Evolutionary conservation across 1,140 invertebrate genomes (phyloP), one percentile per base, ranked within the genome.

Genomic region (Gryon sp.): DNA sequence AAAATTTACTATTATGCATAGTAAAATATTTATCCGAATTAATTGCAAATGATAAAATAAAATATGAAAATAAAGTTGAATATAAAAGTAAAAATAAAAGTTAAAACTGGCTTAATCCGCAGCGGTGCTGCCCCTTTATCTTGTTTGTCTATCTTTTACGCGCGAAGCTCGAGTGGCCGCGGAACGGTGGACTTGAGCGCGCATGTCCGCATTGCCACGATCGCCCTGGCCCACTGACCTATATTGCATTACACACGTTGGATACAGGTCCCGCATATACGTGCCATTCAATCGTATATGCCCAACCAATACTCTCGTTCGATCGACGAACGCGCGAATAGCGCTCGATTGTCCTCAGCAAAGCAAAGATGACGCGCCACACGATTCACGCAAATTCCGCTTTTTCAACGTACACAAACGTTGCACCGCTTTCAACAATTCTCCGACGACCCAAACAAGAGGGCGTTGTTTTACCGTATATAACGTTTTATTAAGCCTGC

Each of bases 151-250:
- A 65, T 75, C 66, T 74, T 66, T 68, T 38, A 50, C 53, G 55
- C 72, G 77, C 72, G 48, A 78, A 65, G 50, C 76, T 65, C 68
- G 73, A 66, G 50, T 59, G 74, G 73, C 65, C 74, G 70, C 76
- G 52, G 57, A 34, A 52, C 70, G 59, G 63, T 66, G 24, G 65
- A 75, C 63, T 74, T 46, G 36, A 69, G 65, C 83, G 87, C 86
- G 85, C 86, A 88, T 86, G 86, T 87, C 86, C 83, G 85, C 82
- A 82, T 84, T 84, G 83, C 83, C 83, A 82, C 82, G 84, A 87
- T 89, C 83, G 86, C 87, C 87, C 85, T 89, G 87, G 87, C 87
- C 87, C 82, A 89, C 87, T 89, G 85, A 89, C 87, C 87, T 87
- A 89, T 88, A 88, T 89, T 77, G 40, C 55, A 50, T 72, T 87